Evolutionary conservation across 2,797 vertebrate species (phyloP), one percentile per base, ranked within the genome.

Genomic region (Eupleurogrammus muticus): DNA sequence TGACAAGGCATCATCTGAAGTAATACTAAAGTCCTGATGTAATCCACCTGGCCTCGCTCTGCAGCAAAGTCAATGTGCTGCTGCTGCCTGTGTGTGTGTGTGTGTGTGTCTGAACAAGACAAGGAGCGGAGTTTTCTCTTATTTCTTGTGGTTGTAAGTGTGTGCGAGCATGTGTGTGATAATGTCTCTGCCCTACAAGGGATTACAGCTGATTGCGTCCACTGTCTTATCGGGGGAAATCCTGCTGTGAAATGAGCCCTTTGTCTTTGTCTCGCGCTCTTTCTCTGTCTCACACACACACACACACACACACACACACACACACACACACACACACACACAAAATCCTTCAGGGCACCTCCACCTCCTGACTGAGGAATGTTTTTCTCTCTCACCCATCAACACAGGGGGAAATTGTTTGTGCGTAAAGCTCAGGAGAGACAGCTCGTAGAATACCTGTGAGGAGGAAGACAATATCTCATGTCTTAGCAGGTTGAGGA

Each of bases 301-400:
- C 60, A 68, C 34, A 67, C 61, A 46, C 62, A 68, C 59, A 60
- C 64, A 70, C 61, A 49, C 64, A 66, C 35, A 36, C 58, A 71
- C 66, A 62, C 59, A 66, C 47, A 53, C 58, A 50, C 74, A 76
- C 75, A 81, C 56, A 82, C 67, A 77, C 63, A 87, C 78, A 81
- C 60, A 75, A 32, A 75, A 11, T 81, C 86, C 89, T 91, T 85
- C 66, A 82, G 87, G 89, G 89, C 76, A 87, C 75, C 62, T 79
- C 83, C 70, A 82, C 76, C 80, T 86, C 60, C 75, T 81, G 82
- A 86, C 71, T 86, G 82, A 85, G 87, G 92, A 94, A 94, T 91
- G 92, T 92, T 93, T 89, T 85, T 86, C 82, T 86, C 78, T 60
- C 79, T 90, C 79, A 88, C 80, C 80, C 87, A 84, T 93, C 87